These are phyloP conservation scores for Gambusia affinis DNA, from an alignment of 2,113 vertebrate genomes.

Conservation along the genomic window DNA sequence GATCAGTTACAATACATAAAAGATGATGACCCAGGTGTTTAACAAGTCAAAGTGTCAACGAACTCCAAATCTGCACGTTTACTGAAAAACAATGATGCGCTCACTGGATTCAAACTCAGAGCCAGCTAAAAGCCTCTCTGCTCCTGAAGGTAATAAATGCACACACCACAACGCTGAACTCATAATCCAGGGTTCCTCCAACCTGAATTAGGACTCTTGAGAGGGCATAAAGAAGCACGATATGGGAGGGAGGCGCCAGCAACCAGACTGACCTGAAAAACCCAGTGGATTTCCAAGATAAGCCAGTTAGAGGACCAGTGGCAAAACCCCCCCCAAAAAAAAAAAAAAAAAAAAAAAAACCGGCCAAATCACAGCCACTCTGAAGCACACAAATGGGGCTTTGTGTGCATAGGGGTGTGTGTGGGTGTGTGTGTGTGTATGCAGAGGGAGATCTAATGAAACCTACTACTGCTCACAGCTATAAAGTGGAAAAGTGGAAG, in stretches of 20 bases:
- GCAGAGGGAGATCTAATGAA: slow-evolving; percentile 23
- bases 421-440: slow-evolving; percentile 8
- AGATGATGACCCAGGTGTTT: too few relatives aligned
- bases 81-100: too few relatives aligned
- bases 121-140: not conserved
- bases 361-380: slow-evolving; percentile 26
- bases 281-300: slow-evolving; percentile 43
- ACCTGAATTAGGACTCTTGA: not conserved
- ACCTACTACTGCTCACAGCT: slow-evolving; percentile 3
- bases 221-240: slow-evolving; percentile 14
- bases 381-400: not conserved
- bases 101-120: not conserved
- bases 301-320: slow-evolving; percentile 24
- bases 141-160: too few relatives aligned
- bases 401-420: slow-evolving; percentile 17
- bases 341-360: not conserved
- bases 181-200: not conserved
- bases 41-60: too few relatives aligned
- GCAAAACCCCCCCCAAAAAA: too few relatives aligned
- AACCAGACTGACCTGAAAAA: slow-evolving; percentile 33
- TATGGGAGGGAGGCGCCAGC: not conserved
- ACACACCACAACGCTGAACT: not conserved
- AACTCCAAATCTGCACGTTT: too few relatives aligned
- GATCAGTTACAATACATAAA: too few relatives aligned
- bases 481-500: slow-evolving; percentile 25